Conservation (phyloP, 2,888 invertebrate genomes). For the Drosophila neotestacea region DNA sequence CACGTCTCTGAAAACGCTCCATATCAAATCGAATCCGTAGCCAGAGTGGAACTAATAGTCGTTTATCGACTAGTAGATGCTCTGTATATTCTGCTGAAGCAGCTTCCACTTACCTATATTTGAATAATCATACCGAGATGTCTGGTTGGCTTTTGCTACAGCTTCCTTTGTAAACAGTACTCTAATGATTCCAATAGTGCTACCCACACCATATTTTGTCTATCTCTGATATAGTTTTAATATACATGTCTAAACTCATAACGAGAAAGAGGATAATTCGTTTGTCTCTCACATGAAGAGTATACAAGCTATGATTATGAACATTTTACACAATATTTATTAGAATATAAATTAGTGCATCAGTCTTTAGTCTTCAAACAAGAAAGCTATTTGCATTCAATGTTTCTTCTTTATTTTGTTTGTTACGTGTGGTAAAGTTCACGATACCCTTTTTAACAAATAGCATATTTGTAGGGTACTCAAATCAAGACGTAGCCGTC, state of each 20-base stretch:
- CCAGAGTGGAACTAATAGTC: not conserved
- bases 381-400: not conserved
- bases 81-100: not conserved
- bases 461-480: constrained; percentile 12
- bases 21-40: constrained; percentile 48
- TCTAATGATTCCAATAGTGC: too few species aligned
- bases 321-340: too few species aligned
- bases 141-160: not conserved
- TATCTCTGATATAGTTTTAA: not conserved
- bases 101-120: not conserved
- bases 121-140: not conserved
- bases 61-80: not conserved
- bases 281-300: too few species aligned
- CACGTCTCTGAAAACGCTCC: constrained; percentile 33
- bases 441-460: not conserved
- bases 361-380: too few species aligned
- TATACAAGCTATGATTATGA: too few species aligned
- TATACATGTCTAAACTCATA: too few species aligned
- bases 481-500: constrained; percentile 53
- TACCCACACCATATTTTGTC: not conserved
- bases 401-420: not conserved
- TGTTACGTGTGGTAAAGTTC: too few species aligned
- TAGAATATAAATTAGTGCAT: too few species aligned
- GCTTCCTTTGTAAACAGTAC: too few species aligned
- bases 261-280: too few species aligned